A percentile compares a stretch with the other conserved stretches of the same genome.
Evolutionary conservation across 2,113 vertebrate genomes (phyloP).

Genomic region (Setophaga petechia): DNA sequence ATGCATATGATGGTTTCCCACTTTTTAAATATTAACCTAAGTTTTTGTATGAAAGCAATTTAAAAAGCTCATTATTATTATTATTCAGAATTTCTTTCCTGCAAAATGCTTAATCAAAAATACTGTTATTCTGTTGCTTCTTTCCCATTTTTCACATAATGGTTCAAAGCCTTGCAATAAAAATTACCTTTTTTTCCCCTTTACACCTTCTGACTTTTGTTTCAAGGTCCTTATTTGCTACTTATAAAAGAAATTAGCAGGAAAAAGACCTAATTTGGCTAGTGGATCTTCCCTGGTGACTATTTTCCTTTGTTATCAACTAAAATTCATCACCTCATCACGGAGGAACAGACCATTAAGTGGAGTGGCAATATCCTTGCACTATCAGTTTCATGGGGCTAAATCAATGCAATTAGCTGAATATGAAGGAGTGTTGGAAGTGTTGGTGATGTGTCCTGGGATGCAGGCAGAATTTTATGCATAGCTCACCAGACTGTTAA

Average conservation of each 20-base stretch:
- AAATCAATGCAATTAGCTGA: slow-evolving; percentile 22
- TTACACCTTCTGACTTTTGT: background rate
- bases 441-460: background rate
- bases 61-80: background rate
- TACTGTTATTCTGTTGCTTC: background rate
- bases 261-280: background rate
- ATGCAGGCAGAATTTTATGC: background rate
- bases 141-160: background rate
- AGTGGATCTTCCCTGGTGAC: background rate
- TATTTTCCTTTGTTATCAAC: slow-evolving; percentile 25
- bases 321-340: slow-evolving; percentile 15
- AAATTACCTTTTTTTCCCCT: background rate
- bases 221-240: background rate
- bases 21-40: background rate
- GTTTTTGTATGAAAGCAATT: background rate
- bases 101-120: background rate
- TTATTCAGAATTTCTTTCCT: background rate
- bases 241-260: slow-evolving; percentile 1
- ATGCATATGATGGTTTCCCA: background rate
- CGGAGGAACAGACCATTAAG: slow-evolving; percentile 16
- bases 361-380: slow-evolving; percentile 27
- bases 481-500: background rate
- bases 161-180: background rate
- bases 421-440: background rate
- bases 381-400: slow-evolving; percentile 10